Percentiles rank a stretch among this genome's conserved stretches.
Evolutionary conservation across 2,888 invertebrate species (phyloP).

Genomic region (Drosophila longiperda): DNA sequence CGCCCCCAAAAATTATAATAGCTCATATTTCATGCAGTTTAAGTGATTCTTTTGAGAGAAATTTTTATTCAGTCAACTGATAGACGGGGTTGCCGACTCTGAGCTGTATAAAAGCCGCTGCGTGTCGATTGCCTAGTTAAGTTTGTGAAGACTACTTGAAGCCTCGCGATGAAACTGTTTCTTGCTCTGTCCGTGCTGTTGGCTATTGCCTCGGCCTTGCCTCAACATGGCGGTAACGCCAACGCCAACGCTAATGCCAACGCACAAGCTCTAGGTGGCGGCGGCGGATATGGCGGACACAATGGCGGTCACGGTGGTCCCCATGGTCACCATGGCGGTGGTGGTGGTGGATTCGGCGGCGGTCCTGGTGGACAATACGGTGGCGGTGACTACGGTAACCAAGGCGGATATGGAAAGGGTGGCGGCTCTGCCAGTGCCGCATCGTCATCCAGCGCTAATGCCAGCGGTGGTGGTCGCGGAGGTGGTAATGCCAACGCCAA

Average conservation of each 20-base stretch:
- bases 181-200: constrained; percentile 49
- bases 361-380: background rate
- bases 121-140: constrained; percentile 29
- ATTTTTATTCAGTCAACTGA: background rate
- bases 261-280: constrained; percentile 14
- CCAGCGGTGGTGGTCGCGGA: constrained; percentile 11
- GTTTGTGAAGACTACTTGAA: constrained; percentile 51
- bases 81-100: background rate
- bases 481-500: constrained; percentile 18
- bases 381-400: fast-evolving
- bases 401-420: background rate
- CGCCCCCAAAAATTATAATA: no score
- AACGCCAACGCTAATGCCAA: constrained; percentile 31
- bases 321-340: constrained; percentile 7
- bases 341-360: constrained; percentile 10
- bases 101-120: constrained; percentile 59
- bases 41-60: no score
- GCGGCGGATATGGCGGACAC: constrained; percentile 22
- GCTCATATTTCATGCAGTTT: no score
- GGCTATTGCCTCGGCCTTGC: constrained; percentile 47
- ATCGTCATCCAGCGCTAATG: background rate
- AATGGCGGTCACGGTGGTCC: background rate
- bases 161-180: constrained; percentile 61
- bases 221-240: constrained; percentile 27
- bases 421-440: background rate